These are phyloP conservation scores for Notechis scutatus DNA, from an alignment of 2,113 vertebrate genomes.

Conservation along the genomic window DNA sequence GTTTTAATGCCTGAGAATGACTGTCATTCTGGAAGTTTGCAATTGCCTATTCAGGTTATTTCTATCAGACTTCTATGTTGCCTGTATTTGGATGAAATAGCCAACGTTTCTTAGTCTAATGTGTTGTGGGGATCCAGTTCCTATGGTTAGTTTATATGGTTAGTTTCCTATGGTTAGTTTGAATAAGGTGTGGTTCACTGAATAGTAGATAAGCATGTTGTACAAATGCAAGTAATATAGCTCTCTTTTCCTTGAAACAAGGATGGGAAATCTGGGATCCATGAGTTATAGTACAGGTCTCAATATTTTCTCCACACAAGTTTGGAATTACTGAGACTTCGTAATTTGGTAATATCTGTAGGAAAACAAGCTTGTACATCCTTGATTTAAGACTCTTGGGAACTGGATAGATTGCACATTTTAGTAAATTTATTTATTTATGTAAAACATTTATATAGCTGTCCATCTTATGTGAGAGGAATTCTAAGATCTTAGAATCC, in stretches of 20 bases:
- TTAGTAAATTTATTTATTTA: neutral
- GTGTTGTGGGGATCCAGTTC: neutral
- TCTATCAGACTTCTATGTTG: neutral
- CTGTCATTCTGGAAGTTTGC: neutral
- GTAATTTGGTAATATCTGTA: neutral
- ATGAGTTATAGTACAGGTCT: neutral
- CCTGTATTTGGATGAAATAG: neutral
- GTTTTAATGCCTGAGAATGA: neutral
- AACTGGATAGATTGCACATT: neutral
- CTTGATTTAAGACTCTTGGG: neutral
- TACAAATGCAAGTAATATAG: neutral
- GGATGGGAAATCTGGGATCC: neutral
- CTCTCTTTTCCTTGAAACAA: neutral
- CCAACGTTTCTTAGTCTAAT: neutral
- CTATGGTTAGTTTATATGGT: neutral
- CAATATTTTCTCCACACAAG: neutral
- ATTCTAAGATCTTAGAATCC: neutral
- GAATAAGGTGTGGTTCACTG: neutral
- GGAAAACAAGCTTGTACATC: neutral
- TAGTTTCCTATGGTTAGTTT: neutral
- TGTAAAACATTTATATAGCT: neutral
- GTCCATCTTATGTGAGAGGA: neutral
- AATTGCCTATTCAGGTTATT: neutral
- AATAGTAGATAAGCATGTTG: neutral
- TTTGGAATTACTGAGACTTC: neutral